Conservation (phyloP, 2,888 invertebrate species). For the Polia nebulosa region DNA sequence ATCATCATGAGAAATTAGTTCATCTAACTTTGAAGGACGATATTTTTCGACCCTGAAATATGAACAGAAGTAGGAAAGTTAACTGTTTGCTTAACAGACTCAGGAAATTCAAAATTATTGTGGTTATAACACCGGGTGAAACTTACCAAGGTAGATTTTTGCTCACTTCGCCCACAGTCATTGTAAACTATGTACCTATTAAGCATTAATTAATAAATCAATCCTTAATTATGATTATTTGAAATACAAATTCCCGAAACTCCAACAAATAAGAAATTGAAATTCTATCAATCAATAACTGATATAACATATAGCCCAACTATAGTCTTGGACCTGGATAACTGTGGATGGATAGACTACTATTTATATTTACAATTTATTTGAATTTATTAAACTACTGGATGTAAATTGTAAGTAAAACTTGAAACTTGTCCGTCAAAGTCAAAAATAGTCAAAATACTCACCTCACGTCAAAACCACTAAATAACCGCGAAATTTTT, state of each 20-base stretch:
- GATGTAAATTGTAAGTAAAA: no score
- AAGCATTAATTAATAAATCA: neutral
- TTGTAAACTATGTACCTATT: neutral
- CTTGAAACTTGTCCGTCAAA: no score
- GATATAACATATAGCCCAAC: neutral
- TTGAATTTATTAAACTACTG: no score
- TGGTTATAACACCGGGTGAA: slow-evolving; percentile 1
- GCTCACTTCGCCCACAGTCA: slow-evolving; percentile 84
- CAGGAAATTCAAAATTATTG: neutral
- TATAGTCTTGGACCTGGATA: no score
- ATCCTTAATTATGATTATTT: neutral
- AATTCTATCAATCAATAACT: neutral
- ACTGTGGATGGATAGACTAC: no score
- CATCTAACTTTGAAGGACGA: slow-evolving; percentile 97
- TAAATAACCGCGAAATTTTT: slow-evolving; percentile 5
- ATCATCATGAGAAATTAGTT: slow-evolving; percentile 99
- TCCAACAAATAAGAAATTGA: neutral
- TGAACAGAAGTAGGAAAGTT: neutral
- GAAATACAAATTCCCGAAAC: neutral
- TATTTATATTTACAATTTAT: no score
- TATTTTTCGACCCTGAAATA: slow-evolving; percentile 98
- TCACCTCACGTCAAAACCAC: neutral
- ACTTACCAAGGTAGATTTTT: slow-evolving; percentile 92
- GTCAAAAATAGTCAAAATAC: no score
- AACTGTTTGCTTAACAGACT: neutral